phyloP scores from a whole-genome alignment of 2,113 vertebrate genomes.

The Calcarius ornatus region DNA sequence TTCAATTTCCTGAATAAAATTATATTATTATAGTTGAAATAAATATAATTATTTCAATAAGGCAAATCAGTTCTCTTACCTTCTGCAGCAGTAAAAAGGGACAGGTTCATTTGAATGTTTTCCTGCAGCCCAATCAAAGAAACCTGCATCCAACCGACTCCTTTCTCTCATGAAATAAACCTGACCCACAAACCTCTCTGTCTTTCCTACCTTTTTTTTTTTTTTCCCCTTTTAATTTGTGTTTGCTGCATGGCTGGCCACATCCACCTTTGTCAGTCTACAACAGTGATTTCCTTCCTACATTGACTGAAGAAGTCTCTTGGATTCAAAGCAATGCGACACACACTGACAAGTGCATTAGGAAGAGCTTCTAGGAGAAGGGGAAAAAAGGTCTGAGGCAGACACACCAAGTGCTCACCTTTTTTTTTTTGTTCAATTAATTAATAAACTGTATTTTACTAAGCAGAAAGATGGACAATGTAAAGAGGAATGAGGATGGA shows the following conservation, averaged over 20 bases:
- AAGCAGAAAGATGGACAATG: neutral
- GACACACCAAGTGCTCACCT: neutral
- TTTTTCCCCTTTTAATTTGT: slow-evolving; percentile 5
- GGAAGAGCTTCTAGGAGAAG: neutral
- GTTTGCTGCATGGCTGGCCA: slow-evolving; percentile 69
- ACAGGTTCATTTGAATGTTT: slow-evolving; percentile 34
- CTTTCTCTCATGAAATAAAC: slow-evolving; percentile 16
- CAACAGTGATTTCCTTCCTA: slow-evolving; percentile 32
- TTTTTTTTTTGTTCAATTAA: neutral
- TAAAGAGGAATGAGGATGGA: neutral
- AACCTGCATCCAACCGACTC: neutral
- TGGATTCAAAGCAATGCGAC: slow-evolving; percentile 1
- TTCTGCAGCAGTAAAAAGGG: slow-evolving; percentile 47
- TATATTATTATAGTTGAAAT: neutral
- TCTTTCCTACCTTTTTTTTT: slow-evolving; percentile 26
- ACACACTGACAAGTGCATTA: slow-evolving; percentile 10
- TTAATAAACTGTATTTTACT: neutral
- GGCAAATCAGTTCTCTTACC: slow-evolving; percentile 50
- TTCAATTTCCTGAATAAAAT: neutral
- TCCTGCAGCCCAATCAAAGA: slow-evolving; percentile 3
- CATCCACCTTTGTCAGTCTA: slow-evolving; percentile 68
- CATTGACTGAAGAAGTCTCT: slow-evolving; percentile 48
- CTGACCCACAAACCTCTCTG: slow-evolving; percentile 59
- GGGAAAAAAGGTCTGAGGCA: neutral
- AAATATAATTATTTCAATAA: neutral